These are phyloP conservation scores for Porites cylindrica DNA, from an alignment of 92 coral and sea anemone species.

Conservation along the genomic window DNA sequence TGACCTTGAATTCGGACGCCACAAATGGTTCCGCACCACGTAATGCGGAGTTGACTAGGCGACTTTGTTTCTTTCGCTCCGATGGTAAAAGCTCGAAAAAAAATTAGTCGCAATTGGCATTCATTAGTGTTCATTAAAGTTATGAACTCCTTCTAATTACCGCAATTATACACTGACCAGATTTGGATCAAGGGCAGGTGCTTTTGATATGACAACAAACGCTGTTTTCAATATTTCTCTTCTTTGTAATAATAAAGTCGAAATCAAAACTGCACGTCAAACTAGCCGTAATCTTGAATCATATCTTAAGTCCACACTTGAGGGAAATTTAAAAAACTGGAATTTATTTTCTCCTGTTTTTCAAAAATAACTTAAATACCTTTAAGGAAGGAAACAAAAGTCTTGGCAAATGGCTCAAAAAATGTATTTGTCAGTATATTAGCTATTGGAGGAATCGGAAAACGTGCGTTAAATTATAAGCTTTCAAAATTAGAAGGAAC, in stretches of 20 bases:
- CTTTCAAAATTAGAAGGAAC: conserved; percentile 41
- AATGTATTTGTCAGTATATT: conserved; percentile 45
- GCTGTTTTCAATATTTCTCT: conserved; percentile 74
- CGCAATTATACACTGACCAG: conserved; percentile 76
- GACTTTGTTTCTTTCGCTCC: conserved; percentile 71
- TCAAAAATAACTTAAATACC: not conserved
- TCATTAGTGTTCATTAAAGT: conserved; percentile 92
- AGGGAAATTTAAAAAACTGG: conserved; percentile 34
- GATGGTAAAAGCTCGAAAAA: conserved; percentile 75
- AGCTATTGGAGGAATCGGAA: conserved; percentile 73
- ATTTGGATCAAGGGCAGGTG: conserved; percentile 77
- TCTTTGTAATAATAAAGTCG: conserved; percentile 44
- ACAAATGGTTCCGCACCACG: conserved; percentile 36
- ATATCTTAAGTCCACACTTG: conserved; percentile 54
- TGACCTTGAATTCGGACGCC: conserved; percentile 48
- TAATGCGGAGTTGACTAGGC: conserved; percentile 35
- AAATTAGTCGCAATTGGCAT: conserved; percentile 78
- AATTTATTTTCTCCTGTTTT: not conserved
- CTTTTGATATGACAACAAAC: conserved; percentile 68
- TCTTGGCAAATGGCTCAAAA: conserved; percentile 43
- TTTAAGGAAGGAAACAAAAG: conserved; percentile 19
- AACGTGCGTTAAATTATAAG: conserved; percentile 52
- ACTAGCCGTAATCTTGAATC: conserved; percentile 33
- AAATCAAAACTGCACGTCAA: conserved; percentile 42
- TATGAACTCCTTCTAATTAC: conserved; percentile 84